Conservation (phyloP, 2,797 vertebrate species). For the Microctenopoma lineatum region DNA sequence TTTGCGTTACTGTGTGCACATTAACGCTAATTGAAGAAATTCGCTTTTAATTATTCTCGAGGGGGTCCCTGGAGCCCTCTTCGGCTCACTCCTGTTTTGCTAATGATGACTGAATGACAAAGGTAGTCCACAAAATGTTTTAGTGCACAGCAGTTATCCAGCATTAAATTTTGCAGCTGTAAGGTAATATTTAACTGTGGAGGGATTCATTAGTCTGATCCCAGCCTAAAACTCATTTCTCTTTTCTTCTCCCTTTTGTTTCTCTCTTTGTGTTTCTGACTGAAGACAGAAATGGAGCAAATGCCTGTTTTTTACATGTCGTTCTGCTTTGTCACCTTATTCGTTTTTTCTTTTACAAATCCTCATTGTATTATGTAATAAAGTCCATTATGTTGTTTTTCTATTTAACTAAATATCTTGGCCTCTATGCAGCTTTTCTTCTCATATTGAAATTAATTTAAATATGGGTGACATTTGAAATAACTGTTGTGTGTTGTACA, state of each 20-base stretch:
- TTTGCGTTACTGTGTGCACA: constrained; percentile 22
- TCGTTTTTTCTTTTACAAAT: constrained; percentile 28
- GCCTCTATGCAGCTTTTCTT: constrained; percentile 86
- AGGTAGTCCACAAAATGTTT: constrained; percentile 14
- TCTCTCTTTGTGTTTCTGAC: constrained; percentile 28
- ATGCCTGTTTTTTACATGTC: constrained; percentile 39
- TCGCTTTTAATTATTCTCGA: background rate
- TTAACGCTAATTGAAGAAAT: constrained; percentile 15
- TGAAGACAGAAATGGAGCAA: constrained; percentile 27
- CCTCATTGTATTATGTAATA: constrained; percentile 50
- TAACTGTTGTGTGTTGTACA: constrained; percentile 68
- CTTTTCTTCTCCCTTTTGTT: constrained; percentile 11
- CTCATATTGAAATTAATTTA: constrained; percentile 77
- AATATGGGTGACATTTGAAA: constrained; percentile 71
- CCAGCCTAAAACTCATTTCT: constrained; percentile 31
- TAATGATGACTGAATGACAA: constrained; percentile 36
- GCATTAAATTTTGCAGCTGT: constrained; percentile 30
- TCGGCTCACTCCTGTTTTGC: background rate
- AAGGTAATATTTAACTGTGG: constrained; percentile 32
- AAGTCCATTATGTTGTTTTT: constrained; percentile 57
- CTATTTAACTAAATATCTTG: constrained; percentile 71
- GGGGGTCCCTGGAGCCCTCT: background rate
- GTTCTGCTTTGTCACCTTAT: constrained; percentile 34
- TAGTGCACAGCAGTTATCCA: constrained; percentile 31
- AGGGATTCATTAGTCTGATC: constrained; percentile 40